phyloP scores from a whole-genome alignment of 2,113 vertebrate species.

The Prunella fulvescens region DNA sequence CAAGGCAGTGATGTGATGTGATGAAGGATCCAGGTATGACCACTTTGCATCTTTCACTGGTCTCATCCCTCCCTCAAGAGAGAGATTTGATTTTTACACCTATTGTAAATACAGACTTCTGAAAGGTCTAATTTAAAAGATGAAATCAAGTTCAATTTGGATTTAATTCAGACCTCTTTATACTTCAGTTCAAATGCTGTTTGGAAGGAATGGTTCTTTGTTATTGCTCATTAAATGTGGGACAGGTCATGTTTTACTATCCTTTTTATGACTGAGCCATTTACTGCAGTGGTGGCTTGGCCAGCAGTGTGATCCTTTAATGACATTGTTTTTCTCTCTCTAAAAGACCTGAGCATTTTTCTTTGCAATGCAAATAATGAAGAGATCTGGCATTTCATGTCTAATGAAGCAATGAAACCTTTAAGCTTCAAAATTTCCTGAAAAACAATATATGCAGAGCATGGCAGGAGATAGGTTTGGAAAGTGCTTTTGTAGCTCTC shows the following conservation, averaged over 20 bases:
- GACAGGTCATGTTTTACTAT: constrained; percentile 50
- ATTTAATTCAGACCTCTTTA: constrained; percentile 35
- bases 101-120: not conserved
- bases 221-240: constrained; percentile 42
- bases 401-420: not conserved
- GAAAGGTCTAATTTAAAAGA: constrained; percentile 42
- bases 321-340: constrained; percentile 21
- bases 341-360: constrained; percentile 1
- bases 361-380: constrained; percentile 4
- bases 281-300: not conserved
- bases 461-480: not conserved
- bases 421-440: not conserved
- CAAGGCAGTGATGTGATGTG: not conserved
- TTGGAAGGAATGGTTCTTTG: constrained; percentile 39
- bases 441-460: not conserved
- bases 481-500: not conserved
- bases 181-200: constrained; percentile 14
- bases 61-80: not conserved
- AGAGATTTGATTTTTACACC: not conserved
- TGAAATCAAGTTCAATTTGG: constrained; percentile 37
- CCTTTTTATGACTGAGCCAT: constrained; percentile 45
- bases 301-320: constrained; percentile 29
- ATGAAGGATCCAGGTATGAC: not conserved
- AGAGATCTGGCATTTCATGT: constrained; percentile 1
- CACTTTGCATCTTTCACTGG: not conserved